Evolutionary conservation across 37 sponge, comb jelly and placozoan genomes (phyloP), one percentile per base, ranked within the genome.

Genomic region (Amphimedon queenslandica): DNA sequence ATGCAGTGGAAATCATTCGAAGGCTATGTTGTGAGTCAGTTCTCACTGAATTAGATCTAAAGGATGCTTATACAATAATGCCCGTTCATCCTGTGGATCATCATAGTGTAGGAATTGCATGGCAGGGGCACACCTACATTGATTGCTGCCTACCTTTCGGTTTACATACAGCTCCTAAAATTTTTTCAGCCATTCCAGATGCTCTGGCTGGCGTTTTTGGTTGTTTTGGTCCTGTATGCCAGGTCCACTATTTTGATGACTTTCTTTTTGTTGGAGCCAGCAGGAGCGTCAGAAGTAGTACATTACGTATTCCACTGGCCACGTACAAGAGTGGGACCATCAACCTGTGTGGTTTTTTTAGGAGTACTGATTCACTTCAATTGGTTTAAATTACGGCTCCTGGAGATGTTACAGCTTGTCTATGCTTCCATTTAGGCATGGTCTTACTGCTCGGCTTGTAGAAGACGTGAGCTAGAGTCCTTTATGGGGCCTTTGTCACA

Each of bases 191-290:
- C 3, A 18, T 72, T 55, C 58, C 73, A 5, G 73, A 72, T 55
- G 73, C 37, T 2, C 60, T 72, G 8, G 33, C 38, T 27, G 53
- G 73, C 58, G 58, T 35, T 2, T 30, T 72, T 33, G 29, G 3
- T 13, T 4, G 35, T 8, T 2, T 4, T 6, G 73, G 73, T 42
- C n/a, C 56, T 28, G 2, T 2, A 30, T 8, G 28, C 13, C 38
- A 35, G 36, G 37, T 72, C 23, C 73, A 72, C 37, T 72, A 72
- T 25, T 51, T 72, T 33, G 73, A 72, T 56, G 73, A 72, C 60
- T 72, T 72, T 25, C 16, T 56, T 13, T 72, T 72, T 27, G 25
- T 57, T 3, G 34, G 58, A 3, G 10, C n/a, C n/a, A n/a, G n/a
- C n/a, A n/a, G n/a, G n/a, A n/a, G n/a, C n/a, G n/a, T n/a, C n/a